Evolutionary conservation across 2,113 vertebrate genomes (phyloP), one percentile per base, ranked within the genome.

Genomic region (Chaetorhynchus papuensis): DNA sequence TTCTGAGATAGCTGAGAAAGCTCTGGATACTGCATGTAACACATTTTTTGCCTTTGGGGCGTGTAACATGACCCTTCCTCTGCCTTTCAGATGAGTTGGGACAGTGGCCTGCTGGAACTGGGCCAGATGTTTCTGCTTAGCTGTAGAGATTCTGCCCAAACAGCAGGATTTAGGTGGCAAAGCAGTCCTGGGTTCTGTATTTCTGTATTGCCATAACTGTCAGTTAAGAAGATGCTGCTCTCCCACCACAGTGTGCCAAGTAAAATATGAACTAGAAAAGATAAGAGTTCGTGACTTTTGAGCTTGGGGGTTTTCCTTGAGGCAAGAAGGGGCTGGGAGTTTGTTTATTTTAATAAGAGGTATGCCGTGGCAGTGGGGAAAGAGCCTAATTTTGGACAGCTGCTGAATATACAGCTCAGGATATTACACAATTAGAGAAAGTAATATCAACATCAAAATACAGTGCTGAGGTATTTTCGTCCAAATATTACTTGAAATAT

Each of bases 11-110:
- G 35, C 69, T 72, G 52, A 90, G 80, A 53, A 31, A 47, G 33
- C 89, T 65, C 94, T 82, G 65, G 37, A 35, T 69, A 1, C 26
- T 64, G 41, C 30, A 42, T 15, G 49, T 24, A 95, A 63, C 83
- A 97, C 83, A 96, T 92, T 96, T 96, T 97, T 96, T 97, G 92
- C 87, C 89, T 79, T 87, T 94, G 30, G 50, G 84, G 45, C 10
- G 23, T 72, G 45, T 89, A 83, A 85, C 93, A 92, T 72, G 89
- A 97, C 95, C 92, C 87, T 95, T 97, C 50, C 41, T 90, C 61
- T 96, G 79, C 53, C 81, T 94, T 96, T 96, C 77, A 91, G 86
- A 91, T 50, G 63, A 95, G 49, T 63, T 52, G 47, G 87, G 90
- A 41, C 82, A 85, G 37, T 88, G 87, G 71, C 74, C 71, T 85